Percentiles rank a stretch among this genome's conserved stretches.
These are phyloP conservation scores for Vanessa cardui DNA, from an alignment of 2,888 invertebrate species.

Conservation along the genomic window DNA sequence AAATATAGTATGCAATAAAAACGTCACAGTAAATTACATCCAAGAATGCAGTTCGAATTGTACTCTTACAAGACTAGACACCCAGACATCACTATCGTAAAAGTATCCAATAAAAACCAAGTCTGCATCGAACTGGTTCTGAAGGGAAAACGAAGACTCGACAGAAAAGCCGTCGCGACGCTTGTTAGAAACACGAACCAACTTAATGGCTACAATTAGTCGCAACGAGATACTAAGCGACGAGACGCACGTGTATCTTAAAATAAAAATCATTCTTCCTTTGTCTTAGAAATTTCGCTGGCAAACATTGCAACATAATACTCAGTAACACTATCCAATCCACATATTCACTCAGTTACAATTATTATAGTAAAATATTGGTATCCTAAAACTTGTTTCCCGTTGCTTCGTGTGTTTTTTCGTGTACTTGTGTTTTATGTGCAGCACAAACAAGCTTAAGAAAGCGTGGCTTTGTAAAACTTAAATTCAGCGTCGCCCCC, in stretches of 20 bases:
- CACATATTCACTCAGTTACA: too few species aligned
- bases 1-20: too few species aligned
- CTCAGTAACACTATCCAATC: too few species aligned
- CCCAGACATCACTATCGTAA: slow-evolving; percentile 14
- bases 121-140: slow-evolving; percentile 10
- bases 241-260: slow-evolving; percentile 1
- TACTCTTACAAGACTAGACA: slow-evolving; percentile 8
- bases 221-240: not conserved
- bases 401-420: too few species aligned
- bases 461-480: too few species aligned
- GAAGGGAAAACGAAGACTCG: slow-evolving; percentile 1
- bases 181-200: slow-evolving; percentile 9
- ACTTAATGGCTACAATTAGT: slow-evolving; percentile 5
- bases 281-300: too few species aligned
- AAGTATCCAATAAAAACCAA: slow-evolving; percentile 7
- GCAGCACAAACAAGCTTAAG: too few species aligned
- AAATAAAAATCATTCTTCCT: not conserved
- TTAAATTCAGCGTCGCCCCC: too few species aligned
- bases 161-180: not conserved
- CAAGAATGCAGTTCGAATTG: not conserved
- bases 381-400: too few species aligned
- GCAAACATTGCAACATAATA: too few species aligned
- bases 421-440: too few species aligned
- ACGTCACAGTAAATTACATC: not conserved
- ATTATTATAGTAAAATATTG: too few species aligned